These are phyloP conservation scores for Polydrusus cervinus DNA, from an alignment of 2,888 invertebrate species.

Conservation along the genomic window DNA sequence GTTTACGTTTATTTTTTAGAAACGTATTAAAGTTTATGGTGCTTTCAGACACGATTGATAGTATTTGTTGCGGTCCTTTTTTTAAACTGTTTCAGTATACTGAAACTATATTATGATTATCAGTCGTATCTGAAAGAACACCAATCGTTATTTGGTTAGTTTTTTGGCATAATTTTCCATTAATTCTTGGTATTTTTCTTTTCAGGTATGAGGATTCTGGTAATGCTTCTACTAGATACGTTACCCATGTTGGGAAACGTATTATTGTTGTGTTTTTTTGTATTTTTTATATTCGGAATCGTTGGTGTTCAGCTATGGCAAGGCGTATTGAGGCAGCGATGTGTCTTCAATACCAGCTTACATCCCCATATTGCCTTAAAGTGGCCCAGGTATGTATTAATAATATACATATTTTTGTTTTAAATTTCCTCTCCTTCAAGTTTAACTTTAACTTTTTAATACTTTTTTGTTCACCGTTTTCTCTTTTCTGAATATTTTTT, in stretches of 20 bases:
- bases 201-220: constrained; percentile 97
- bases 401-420: too few species aligned
- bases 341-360: constrained; percentile 68
- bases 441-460: not conserved
- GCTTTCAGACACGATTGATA: too few species aligned
- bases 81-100: too few species aligned
- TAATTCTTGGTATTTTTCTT: constrained; percentile 31
- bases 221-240: constrained; percentile 98
- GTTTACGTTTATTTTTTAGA: too few species aligned
- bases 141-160: too few species aligned
- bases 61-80: too few species aligned
- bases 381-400: constrained; percentile 57
- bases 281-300: constrained; percentile 99
- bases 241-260: constrained; percentile 99
- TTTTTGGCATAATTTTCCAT: too few species aligned
- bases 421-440: not conserved
- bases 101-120: too few species aligned
- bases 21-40: too few species aligned
- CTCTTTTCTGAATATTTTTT: not conserved
- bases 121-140: too few species aligned
- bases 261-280: constrained; percentile 98
- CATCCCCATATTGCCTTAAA: constrained; percentile 53
- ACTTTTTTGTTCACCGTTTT: not conserved
- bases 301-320: constrained; percentile 99
- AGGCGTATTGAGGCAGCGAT: constrained; percentile 95